Conservation (phyloP, 2,797 vertebrate genomes). For the Hydrolagus colliei region DNA sequence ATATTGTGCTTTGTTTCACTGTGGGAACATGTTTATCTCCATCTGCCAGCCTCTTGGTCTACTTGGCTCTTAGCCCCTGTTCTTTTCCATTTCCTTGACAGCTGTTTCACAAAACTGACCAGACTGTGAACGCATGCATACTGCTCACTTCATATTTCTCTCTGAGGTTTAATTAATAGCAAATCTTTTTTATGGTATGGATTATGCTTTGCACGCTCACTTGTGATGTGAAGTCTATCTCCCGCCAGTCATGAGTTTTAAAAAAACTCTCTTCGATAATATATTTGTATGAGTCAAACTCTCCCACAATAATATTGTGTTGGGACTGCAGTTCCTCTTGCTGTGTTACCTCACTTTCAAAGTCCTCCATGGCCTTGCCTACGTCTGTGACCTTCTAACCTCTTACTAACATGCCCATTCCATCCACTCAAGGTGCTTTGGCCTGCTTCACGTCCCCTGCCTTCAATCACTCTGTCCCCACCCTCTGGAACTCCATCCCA, state of each 20-base stretch:
- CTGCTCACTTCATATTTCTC: constrained; percentile 21
- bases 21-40: constrained; percentile 30
- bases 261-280: not conserved
- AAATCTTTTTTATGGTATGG: constrained; percentile 18
- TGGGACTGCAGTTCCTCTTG: too few relatives aligned
- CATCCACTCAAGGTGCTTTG: too few relatives aligned
- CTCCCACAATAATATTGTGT: not conserved
- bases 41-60: constrained; percentile 20
- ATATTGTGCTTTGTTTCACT: constrained; percentile 26
- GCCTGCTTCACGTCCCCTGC: too few relatives aligned
- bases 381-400: too few relatives aligned
- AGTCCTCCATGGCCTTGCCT: too few relatives aligned
- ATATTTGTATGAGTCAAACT: not conserved
- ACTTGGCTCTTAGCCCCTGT: constrained; percentile 17
- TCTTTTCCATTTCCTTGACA: constrained; percentile 29
- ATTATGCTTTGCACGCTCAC: constrained; percentile 3
- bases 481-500: too few relatives aligned
- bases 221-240: constrained; percentile 10
- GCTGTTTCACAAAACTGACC: constrained; percentile 27
- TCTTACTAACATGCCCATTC: too few relatives aligned
- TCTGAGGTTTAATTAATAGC: constrained; percentile 12
- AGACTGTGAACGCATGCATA: constrained; percentile 21
- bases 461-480: too few relatives aligned
- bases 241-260: not conserved
- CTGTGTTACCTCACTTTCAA: too few relatives aligned